These are phyloP conservation scores for Caenorhabditis zanzibari DNA, from an alignment of 2,888 invertebrate genomes.

Conservation along the genomic window DNA sequence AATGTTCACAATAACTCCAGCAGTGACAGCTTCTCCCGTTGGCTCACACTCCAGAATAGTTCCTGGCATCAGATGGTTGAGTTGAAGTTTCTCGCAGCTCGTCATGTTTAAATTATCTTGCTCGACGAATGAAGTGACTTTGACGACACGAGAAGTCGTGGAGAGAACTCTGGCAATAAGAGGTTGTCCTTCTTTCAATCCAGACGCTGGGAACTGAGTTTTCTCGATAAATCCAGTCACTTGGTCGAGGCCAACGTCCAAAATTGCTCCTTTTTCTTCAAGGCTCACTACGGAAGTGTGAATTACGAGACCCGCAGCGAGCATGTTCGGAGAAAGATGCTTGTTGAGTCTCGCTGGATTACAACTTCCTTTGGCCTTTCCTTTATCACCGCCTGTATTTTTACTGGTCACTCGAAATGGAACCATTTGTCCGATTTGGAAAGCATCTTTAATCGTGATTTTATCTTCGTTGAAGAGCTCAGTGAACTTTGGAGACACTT, in stretches of 20 bases:
- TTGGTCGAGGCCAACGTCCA: conserved; percentile 78
- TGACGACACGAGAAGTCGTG: conserved; percentile 71
- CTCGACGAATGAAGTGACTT: conserved; percentile 75
- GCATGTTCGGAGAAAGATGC: conserved; percentile 75
- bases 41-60: conserved; percentile 80
- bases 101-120: conserved; percentile 69
- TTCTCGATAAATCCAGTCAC: conserved; percentile 77
- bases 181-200: conserved; percentile 73
- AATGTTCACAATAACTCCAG: conserved; percentile 76
- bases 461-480: conserved; percentile 60
- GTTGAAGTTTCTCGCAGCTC: conserved; percentile 70
- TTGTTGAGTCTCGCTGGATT: conserved; percentile 75
- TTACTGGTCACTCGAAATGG: conserved; percentile 74
- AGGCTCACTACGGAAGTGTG: conserved; percentile 76
- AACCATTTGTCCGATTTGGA: conserved; percentile 78
- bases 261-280: conserved; percentile 82
- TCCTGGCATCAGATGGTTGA: conserved; percentile 80
- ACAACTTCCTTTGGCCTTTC: conserved; percentile 63
- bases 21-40: conserved; percentile 69
- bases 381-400: conserved; percentile 50
- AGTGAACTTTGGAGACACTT: conserved; percentile 63
- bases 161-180: conserved; percentile 74
- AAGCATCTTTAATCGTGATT: conserved; percentile 76
- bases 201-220: conserved; percentile 66
- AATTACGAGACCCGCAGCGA: conserved; percentile 76